Evolutionary conservation across 2,888 invertebrate genomes (phyloP), one percentile per base, ranked within the genome.

Genomic region (Brenthis hecate): DNA sequence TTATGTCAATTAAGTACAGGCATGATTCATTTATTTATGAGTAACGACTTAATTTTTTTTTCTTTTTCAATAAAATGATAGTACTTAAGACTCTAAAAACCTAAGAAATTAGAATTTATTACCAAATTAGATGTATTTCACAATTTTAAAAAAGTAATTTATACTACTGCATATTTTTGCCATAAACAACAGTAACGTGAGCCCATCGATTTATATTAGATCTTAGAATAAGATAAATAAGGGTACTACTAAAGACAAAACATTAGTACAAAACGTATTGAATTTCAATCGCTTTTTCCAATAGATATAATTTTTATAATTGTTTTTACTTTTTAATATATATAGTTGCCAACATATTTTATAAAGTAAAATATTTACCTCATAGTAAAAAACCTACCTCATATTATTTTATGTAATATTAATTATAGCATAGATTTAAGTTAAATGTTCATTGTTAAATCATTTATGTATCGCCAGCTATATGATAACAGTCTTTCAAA

Each of bases 181-280:
- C 66, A 73, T 65, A 69, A 66, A 63, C 57, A 32, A 62, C n/a
- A 62, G 36, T 53, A 60, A 61, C 65, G 66, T 57, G 72, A 70
- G 62, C 75, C 76, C 75, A 77, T 76, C 74, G 76, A 74, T 73
- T 72, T 70, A 71, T 63, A 65, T 70, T 72, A 74, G 71, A 55
- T 72, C 57, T 72, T 71, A 71, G 71, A 62, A 48, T 63, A 71
- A 65, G 64, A 47, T 67, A 67, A 63, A 56, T 60, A 55, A 65
- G 28, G 43, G 60, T 62, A 51, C 23, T 28, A 60, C n/a, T 60
- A 43, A 43, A 43, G 11, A 8, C 11, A 43, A 43, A 43, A 43
- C 11, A 43, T 43, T 43, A 43, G 36, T 43, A 43, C 36, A 43
- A 43, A 43, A 11, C 0, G 2, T 43, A 36, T 28, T 28, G 28